Percentiles rank a stretch among this genome's conserved stretches.
Evolutionary conservation across 2,113 vertebrate genomes (phyloP).

Genomic region (Ranitomeya imitator): DNA sequence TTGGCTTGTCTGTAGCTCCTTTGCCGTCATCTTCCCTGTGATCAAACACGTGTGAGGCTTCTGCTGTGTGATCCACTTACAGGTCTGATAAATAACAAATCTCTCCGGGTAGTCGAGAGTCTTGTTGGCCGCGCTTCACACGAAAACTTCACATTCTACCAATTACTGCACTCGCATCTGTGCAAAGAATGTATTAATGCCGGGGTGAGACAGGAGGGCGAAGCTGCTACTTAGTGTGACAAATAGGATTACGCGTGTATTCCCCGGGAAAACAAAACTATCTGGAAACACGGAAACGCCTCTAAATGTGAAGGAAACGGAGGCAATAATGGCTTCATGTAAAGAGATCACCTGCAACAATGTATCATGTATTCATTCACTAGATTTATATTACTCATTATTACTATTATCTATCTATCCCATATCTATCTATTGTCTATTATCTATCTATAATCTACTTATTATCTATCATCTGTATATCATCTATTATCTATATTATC

Average conservation of each 20-base stretch:
- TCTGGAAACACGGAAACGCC: neutral
- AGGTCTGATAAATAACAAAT: conserved; percentile 44
- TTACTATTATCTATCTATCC: too few species aligned
- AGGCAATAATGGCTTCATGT: neutral
- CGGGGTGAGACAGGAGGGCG: neutral
- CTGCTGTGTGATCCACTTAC: conserved; percentile 29
- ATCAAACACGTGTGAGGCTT: conserved; percentile 14
- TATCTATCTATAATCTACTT: too few species aligned
- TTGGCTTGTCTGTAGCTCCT: conserved; percentile 6
- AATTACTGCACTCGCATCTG: conserved; percentile 12
- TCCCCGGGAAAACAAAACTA: neutral
- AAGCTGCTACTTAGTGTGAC: neutral
- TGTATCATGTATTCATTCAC: too few species aligned
- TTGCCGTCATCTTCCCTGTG: neutral
- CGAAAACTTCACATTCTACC: neutral
- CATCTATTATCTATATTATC: too few species aligned
- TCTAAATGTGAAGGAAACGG: neutral
- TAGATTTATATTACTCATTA: too few species aligned
- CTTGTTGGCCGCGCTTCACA: conserved; percentile 13
- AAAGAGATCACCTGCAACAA: neutral
- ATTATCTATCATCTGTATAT: too few species aligned
- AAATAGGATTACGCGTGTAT: neutral
- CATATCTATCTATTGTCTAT: too few species aligned
- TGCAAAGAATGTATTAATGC: neutral
- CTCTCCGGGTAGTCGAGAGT: neutral